These are phyloP conservation scores for Monopterus albus DNA, from an alignment of 2,113 vertebrate species.

Conservation along the genomic window DNA sequence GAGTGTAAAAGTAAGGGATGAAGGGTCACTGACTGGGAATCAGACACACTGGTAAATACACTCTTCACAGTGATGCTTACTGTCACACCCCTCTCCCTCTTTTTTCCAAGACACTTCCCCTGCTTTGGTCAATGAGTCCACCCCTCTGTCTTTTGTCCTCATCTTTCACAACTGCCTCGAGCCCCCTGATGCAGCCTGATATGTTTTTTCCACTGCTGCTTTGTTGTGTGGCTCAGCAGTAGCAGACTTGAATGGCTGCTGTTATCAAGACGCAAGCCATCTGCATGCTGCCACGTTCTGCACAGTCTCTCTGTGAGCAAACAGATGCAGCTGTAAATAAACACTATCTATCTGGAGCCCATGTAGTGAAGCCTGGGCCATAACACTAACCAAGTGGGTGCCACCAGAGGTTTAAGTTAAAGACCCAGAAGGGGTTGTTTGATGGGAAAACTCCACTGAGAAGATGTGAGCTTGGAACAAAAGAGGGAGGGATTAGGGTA, in stretches of 20 bases:
- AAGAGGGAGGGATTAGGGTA: too few relatives aligned
- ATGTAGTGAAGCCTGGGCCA: constrained; percentile 21
- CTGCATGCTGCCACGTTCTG: constrained; percentile 57
- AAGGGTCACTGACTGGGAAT: constrained; percentile 42
- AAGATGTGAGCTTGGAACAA: constrained; percentile 39
- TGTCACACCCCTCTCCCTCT: not conserved
- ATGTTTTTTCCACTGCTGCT: not conserved
- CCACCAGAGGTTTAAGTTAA: too few relatives aligned
- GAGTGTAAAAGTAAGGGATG: constrained; percentile 13
- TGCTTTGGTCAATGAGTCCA: constrained; percentile 21
- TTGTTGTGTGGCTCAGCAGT: not conserved
- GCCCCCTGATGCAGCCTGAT: not conserved
- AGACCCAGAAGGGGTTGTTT: constrained; percentile 26
- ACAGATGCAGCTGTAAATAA: constrained; percentile 77
- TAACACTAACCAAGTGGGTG: too few relatives aligned
- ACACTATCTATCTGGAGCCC: constrained; percentile 68
- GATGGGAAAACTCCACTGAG: constrained; percentile 26
- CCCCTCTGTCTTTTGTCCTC: constrained; percentile 15
- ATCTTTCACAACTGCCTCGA: constrained; percentile 14
- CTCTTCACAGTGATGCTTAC: constrained; percentile 19
- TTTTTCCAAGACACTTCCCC: constrained; percentile 4
- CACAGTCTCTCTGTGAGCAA: constrained; percentile 39
- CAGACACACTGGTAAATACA: constrained; percentile 30
- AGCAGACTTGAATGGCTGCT: constrained; percentile 11
- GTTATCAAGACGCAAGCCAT: constrained; percentile 53